These are phyloP conservation scores for Actinia equina DNA, from an alignment of 64 coral and sea anemone genomes.

Conservation along the genomic window DNA sequence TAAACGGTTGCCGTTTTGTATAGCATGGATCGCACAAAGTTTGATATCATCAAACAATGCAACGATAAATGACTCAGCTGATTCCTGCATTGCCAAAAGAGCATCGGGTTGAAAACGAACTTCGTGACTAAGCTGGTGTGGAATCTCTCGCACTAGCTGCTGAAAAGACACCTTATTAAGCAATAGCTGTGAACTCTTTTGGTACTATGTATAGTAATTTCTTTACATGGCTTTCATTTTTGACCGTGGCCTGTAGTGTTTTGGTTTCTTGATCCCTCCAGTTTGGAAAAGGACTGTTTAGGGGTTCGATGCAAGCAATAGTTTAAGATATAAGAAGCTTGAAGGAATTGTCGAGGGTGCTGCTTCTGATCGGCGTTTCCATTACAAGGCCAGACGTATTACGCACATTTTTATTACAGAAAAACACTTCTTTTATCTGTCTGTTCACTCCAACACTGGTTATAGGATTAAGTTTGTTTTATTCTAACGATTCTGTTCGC, in stretches of 20 bases:
- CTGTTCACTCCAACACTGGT: background rate
- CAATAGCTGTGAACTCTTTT: conserved; percentile 49
- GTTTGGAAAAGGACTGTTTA: background rate
- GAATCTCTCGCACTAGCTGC: conserved; percentile 62
- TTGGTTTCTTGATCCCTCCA: conserved; percentile 50
- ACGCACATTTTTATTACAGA: background rate
- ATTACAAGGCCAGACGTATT: background rate
- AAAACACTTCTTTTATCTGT: background rate
- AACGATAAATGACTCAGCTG: conserved; percentile 53
- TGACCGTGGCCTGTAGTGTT: conserved; percentile 42
- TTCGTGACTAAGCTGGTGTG: conserved; percentile 38
- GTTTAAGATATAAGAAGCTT: background rate
- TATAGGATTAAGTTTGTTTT: background rate
- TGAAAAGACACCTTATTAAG: conserved; percentile 53
- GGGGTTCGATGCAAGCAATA: background rate
- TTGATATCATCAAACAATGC: conserved; percentile 72
- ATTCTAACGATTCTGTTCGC: background rate
- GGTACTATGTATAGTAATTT: conserved; percentile 63
- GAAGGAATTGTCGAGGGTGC: background rate
- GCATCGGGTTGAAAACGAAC: conserved; percentile 68
- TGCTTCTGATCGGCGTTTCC: background rate
- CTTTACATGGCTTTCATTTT: conserved; percentile 38
- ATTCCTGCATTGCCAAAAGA: conserved; percentile 60
- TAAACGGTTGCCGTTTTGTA: conserved; percentile 67
- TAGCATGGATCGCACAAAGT: conserved; percentile 81